Conservation (phyloP, 2,888 invertebrate genomes). For the Ferdinandea cuprea region DNA sequence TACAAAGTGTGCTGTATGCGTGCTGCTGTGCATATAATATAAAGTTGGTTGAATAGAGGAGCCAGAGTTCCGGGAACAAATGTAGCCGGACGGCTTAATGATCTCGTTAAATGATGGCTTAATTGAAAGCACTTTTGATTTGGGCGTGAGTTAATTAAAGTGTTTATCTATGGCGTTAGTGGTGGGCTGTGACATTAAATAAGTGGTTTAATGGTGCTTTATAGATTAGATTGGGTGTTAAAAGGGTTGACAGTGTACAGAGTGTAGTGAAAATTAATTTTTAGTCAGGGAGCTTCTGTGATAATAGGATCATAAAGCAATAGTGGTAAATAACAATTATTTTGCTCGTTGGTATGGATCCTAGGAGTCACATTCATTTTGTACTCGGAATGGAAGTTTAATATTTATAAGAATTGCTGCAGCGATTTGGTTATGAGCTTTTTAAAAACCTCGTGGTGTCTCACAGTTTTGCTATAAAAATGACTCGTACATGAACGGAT, state of each 20-base stretch:
- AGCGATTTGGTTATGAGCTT: too few species aligned
- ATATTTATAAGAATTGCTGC: too few species aligned
- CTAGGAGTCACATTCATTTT: too few species aligned
- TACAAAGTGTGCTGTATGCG: slow-evolving; percentile 16
- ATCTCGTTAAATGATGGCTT: slow-evolving; percentile 55
- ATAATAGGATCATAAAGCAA: neutral
- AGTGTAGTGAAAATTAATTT: neutral
- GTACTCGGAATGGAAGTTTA: too few species aligned
- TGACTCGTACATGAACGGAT: too few species aligned
- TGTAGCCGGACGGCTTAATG: slow-evolving; percentile 46
- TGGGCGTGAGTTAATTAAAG: slow-evolving; percentile 49
- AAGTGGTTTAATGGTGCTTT: slow-evolving; percentile 42
- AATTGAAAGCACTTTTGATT: slow-evolving; percentile 48
- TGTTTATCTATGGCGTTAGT: slow-evolving; percentile 33
- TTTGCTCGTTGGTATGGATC: too few species aligned
- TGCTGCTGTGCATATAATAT: too few species aligned
- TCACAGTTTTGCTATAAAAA: too few species aligned
- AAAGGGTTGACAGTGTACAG: neutral
- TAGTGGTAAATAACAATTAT: too few species aligned
- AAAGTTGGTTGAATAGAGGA: slow-evolving; percentile 13
- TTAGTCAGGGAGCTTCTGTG: neutral
- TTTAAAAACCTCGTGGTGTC: too few species aligned
- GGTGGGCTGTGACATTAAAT: slow-evolving; percentile 36
- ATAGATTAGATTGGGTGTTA: neutral
- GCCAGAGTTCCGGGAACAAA: neutral